A percentile compares a stretch with the other conserved stretches of the same genome.
phyloP scores from a whole-genome alignment of 2,888 invertebrate genomes.

The Archips xylosteana region DNA sequence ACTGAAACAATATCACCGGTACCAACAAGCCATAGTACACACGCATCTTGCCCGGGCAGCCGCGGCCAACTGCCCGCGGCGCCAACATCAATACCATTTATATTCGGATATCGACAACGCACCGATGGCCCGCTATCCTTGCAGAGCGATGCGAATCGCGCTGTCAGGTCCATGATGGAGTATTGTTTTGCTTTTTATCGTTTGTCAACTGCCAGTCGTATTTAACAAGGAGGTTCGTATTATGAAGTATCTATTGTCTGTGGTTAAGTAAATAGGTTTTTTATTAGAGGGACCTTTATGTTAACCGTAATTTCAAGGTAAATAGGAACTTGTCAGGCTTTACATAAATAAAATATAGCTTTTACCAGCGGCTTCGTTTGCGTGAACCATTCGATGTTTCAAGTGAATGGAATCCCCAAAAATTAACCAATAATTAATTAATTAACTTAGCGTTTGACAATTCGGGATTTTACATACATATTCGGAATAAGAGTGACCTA shows the following conservation, averaged over 20 bases:
- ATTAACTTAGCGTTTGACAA: too few species aligned
- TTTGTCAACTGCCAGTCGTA: conserved; percentile 28
- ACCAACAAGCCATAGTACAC: conserved; percentile 53
- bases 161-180: conserved; percentile 35
- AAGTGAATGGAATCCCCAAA: too few species aligned
- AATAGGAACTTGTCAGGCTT: too few species aligned
- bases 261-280: conserved; percentile 1
- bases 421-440: too few species aligned
- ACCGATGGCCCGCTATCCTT: conserved; percentile 32
- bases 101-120: conserved; percentile 30
- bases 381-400: too few species aligned
- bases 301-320: neutral
- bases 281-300: neutral
- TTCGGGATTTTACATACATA: too few species aligned
- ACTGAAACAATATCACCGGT: conserved; percentile 76
- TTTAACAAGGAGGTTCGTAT: neutral
- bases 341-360: too few species aligned
- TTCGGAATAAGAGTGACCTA: too few species aligned
- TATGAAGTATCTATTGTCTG: neutral
- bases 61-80: conserved; percentile 51
- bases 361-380: too few species aligned
- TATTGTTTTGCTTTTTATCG: conserved; percentile 20
- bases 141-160: conserved; percentile 18
- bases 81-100: conserved; percentile 48
- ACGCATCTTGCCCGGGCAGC: conserved; percentile 54